phyloP scores from a whole-genome alignment of 2,113 vertebrate species.

The Brachyhypopomus occidentalis region DNA sequence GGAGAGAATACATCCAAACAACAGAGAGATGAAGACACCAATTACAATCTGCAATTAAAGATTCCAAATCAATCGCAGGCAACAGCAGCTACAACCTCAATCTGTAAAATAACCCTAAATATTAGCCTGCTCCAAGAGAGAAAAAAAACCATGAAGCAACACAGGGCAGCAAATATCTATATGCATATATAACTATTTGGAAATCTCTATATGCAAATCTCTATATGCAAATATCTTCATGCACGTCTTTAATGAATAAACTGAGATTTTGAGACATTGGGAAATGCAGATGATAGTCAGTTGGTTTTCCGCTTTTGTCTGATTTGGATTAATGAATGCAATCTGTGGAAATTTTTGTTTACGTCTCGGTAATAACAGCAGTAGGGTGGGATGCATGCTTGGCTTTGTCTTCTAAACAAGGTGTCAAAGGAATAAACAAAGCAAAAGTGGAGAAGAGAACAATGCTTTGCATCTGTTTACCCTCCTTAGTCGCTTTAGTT shows the following conservation, averaged over 20 bases:
- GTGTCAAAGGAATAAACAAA: constrained; percentile 48
- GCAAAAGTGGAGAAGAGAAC: constrained; percentile 34
- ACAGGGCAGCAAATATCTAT: too few species aligned
- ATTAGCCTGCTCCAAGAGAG: neutral
- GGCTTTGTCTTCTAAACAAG: constrained; percentile 46
- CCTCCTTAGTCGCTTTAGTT: constrained; percentile 24
- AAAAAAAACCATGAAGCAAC: too few species aligned
- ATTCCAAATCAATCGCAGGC: neutral
- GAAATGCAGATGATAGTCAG: constrained; percentile 16
- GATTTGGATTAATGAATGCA: constrained; percentile 61
- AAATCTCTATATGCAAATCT: too few species aligned
- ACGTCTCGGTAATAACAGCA: constrained; percentile 43
- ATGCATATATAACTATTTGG: too few species aligned
- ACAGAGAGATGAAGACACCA: neutral
- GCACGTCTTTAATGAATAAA: neutral
- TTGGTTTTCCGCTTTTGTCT: constrained; percentile 35
- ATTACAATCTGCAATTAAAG: neutral
- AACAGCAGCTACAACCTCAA: neutral
- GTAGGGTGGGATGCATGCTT: constrained; percentile 21
- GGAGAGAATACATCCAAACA: neutral
- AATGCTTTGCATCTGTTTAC: constrained; percentile 19
- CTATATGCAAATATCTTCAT: neutral
- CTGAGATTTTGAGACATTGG: constrained; percentile 23
- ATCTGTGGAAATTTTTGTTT: constrained; percentile 58
- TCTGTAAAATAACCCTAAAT: too few species aligned